Base-by-base conservation (phyloP, 2,888 invertebrate species). In the Prostheceraeus crozeri region DNA sequence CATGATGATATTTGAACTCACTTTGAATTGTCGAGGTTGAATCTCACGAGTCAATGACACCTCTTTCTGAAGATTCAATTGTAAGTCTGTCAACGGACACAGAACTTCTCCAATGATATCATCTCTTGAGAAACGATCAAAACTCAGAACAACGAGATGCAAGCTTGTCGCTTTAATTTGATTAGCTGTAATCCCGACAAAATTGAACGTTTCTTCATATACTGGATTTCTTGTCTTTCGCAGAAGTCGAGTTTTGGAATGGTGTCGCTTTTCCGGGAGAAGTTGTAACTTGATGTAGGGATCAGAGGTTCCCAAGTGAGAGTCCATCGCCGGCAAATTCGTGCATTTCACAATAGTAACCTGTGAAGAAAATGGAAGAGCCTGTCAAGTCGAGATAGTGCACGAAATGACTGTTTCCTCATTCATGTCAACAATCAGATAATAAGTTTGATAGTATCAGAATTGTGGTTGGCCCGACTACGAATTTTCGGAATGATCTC, bases 161-260 rank as follows among this genome's bases (percentile, higher is more conserved):
- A 94, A 72, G 87, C 61, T 62, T 10, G 61, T 53, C 14, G 61
- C 36, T 51, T 61, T 61, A 3, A 61, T 35, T 77, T 93, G 90
- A 72, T 85, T 84, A 66, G 64, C 61, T 46, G 68, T 68, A 54
- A 76, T 68, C 58, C 94, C 94, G 74, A 93, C 98, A 82, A 98
- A 96, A 1, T 94, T 96, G 76, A 98, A 98, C 76, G 94, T 94
- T 78, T 98, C 98, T 71, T 98, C 94, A 77, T 94, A 98, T 1
- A 89, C 85, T 0, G 98, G 98, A 78, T 89, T 89, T 57, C 88
- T 82, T 46, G 96, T 94, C 76, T 94, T 93, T 66, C 94, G 84
- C 35, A 96, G 83, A 6, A 98, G 94, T 60, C 94, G 82, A 62
- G 93, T 93, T 79, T 93, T 94, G 59, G 91, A 93, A 77, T 91